Conservation (phyloP, 2,113 vertebrate genomes). For the Pipa parva region DNA sequence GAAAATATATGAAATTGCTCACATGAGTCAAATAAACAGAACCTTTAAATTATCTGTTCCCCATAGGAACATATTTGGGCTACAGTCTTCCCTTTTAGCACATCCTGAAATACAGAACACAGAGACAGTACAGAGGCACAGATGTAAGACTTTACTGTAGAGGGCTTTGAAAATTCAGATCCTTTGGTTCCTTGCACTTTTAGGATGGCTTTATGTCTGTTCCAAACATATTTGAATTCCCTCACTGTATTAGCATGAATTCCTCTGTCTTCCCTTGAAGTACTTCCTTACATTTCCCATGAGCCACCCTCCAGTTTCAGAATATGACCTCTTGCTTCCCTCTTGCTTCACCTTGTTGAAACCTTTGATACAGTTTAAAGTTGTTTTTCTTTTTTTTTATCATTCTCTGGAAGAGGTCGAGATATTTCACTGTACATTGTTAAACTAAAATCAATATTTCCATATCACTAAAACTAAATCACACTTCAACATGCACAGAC, state of each 20-base stretch:
- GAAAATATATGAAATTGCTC: background rate
- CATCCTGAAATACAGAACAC: constrained; percentile 8
- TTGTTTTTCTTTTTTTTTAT: constrained; percentile 19
- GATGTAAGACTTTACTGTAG: constrained; percentile 21
- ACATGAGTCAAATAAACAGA: background rate
- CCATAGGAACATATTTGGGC: background rate
- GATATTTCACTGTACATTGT: background rate
- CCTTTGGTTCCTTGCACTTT: constrained; percentile 8
- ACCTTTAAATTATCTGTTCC: background rate
- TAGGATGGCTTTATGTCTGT: constrained; percentile 25
- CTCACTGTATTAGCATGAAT: constrained; percentile 40
- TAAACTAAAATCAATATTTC: background rate
- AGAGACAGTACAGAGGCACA: constrained; percentile 17
- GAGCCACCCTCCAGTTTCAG: constrained; percentile 34
- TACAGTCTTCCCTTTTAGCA: background rate
- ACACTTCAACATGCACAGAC: too few species aligned
- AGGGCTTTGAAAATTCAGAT: constrained; percentile 23
- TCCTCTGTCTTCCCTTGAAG: constrained; percentile 31
- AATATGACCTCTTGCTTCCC: constrained; percentile 37
- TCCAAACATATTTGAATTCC: constrained; percentile 30
- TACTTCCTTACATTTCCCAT: constrained; percentile 38
- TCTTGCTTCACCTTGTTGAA: constrained; percentile 29
- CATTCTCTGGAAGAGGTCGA: background rate
- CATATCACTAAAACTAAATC: background rate
- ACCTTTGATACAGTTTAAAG: constrained; percentile 36